phyloP scores from a whole-genome alignment of 2,797 vertebrate species.

The Heterohyrax brucei region DNA sequence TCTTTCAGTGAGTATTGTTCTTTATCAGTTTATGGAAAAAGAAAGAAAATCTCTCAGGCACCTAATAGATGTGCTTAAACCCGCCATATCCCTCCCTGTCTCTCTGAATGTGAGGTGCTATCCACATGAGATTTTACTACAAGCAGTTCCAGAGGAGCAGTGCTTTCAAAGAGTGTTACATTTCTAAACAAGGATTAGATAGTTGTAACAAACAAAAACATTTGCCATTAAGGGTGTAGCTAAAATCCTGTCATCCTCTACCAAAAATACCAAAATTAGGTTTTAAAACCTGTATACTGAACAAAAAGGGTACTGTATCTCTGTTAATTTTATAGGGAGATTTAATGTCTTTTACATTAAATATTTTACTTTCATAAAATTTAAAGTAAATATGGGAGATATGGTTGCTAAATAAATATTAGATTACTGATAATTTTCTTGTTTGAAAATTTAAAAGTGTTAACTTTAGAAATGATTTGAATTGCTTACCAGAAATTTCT shows the following conservation, averaged over 20 bases:
- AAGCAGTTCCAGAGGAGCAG: neutral
- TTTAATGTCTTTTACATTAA: conserved; percentile 43
- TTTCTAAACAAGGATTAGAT: neutral
- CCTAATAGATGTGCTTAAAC: neutral
- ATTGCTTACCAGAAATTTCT: conserved; percentile 20
- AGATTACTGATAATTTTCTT: neutral
- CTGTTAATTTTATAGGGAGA: neutral
- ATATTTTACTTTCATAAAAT: conserved; percentile 22
- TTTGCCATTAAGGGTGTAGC: neutral
- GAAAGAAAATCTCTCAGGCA: neutral
- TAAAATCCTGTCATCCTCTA: conserved; percentile 7
- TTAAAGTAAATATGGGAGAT: neutral
- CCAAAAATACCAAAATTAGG: neutral
- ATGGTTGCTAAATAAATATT: neutral
- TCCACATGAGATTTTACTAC: neutral
- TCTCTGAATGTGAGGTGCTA: neutral
- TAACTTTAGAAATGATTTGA: conserved; percentile 25
- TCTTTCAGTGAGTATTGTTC: neutral
- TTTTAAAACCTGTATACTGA: neutral
- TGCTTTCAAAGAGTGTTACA: neutral
- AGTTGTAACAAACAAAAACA: neutral
- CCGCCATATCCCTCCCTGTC: neutral
- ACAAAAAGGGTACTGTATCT: neutral
- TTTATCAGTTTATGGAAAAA: neutral
- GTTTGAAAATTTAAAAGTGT: conserved; percentile 15